Percentiles rank a stretch among this genome's conserved stretches.
phyloP scores from a whole-genome alignment of 2,113 vertebrate genomes.

The Rattus norvegicus region GRCr8 NC_086036.1:58710501-58711000 shows the following conservation, averaged over 20 bases:
- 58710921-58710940: not conserved
- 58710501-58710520: too few relatives aligned
- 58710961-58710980: not conserved
- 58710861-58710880: constrained; percentile 90
- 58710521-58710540: rapidly evolving
- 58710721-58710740: not conserved
- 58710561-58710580: rapidly evolving
- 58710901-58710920: not conserved
- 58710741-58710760: not conserved
- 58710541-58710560: not conserved
- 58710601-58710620: not conserved
- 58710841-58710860: constrained; percentile 96
- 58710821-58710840: constrained; percentile 98
- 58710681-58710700: constrained; percentile 32
- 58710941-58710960: not conserved
- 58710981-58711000: not conserved
- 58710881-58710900: not conserved
- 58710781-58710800: not conserved
- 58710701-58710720: not conserved
- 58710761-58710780: rapidly evolving
- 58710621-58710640: rapidly evolving
- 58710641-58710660: rapidly evolving
- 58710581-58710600: rapidly evolving
- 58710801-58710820: constrained; percentile 92
- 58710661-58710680: rapidly evolving